Evolutionary conservation across 2,113 vertebrate species (phyloP).

Genomic region (Anhinga anhinga): DNA sequence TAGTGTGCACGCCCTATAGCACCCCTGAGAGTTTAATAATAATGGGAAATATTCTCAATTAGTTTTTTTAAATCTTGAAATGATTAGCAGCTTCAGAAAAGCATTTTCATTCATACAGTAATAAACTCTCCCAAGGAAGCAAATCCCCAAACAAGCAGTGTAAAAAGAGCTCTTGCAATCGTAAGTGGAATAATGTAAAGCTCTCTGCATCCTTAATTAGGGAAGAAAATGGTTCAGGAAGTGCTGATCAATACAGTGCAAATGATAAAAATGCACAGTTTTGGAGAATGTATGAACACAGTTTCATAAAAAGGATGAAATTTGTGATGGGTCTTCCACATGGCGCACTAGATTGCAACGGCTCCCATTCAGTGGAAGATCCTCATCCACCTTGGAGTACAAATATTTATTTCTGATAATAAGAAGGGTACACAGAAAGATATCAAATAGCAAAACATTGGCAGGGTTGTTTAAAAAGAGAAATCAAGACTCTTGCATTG

Average conservation of each 20-base stretch:
- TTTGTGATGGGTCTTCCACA: neutral
- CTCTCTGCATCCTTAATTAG: slow-evolving; percentile 24
- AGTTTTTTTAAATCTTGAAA: neutral
- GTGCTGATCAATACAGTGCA: neutral
- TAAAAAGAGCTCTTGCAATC: slow-evolving; percentile 19
- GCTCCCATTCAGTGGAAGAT: neutral
- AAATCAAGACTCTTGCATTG: neutral
- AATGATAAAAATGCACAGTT: neutral
- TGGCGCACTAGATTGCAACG: neutral
- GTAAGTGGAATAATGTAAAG: neutral
- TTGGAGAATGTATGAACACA: neutral
- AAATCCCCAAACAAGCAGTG: slow-evolving; percentile 47
- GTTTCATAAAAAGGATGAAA: neutral
- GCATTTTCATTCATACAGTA: slow-evolving; percentile 36
- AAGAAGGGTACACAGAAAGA: neutral
- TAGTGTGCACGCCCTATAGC: neutral
- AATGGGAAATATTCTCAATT: slow-evolving; percentile 40
- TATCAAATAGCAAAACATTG: neutral
- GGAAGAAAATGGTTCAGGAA: neutral
- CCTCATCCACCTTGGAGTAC: neutral
- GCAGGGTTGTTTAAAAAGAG: neutral
- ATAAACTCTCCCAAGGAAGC: slow-evolving; percentile 38
- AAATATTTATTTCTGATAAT: neutral
- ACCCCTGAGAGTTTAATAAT: slow-evolving; percentile 26
- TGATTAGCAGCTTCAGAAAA: slow-evolving; percentile 48